phyloP scores from a whole-genome alignment of 2,888 invertebrate genomes.

The Scrobipalpa atriplicella region DNA sequence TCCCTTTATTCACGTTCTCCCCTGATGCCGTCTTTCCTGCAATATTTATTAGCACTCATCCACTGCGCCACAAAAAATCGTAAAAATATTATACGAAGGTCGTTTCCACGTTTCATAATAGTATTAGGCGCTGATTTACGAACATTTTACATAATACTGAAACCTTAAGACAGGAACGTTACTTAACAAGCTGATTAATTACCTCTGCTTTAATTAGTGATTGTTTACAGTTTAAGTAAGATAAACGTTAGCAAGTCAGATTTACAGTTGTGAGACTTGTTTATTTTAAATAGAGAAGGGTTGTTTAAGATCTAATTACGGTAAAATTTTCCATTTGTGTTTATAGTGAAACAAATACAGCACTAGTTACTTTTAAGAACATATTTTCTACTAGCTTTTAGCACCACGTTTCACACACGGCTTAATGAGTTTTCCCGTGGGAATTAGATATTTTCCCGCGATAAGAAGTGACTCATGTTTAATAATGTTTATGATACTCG shows the following conservation, averaged over 20 bases:
- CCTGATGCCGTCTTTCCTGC: slow-evolving; percentile 30
- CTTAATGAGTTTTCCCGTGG: too few species aligned
- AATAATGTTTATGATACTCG: too few species aligned
- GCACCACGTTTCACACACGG: too few species aligned
- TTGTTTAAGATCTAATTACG: too few species aligned
- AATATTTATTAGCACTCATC: slow-evolving; percentile 35
- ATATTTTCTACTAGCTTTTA: too few species aligned
- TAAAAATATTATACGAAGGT: slow-evolving; percentile 23
- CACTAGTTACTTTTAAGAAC: too few species aligned
- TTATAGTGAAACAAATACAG: too few species aligned
- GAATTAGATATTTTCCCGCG: too few species aligned
- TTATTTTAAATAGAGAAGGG: too few species aligned
- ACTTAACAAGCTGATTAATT: slow-evolving; percentile 40
- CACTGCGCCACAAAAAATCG: slow-evolving; percentile 16
- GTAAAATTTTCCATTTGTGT: too few species aligned
- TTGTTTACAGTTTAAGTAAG: slow-evolving; percentile 28
- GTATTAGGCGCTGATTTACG: slow-evolving; percentile 33
- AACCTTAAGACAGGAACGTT: slow-evolving; percentile 34
- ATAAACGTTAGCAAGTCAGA: slow-evolving; percentile 19
- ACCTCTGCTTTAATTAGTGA: slow-evolving; percentile 37
- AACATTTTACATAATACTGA: slow-evolving; percentile 30
- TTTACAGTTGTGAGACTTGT: neutral
- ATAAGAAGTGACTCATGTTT: too few species aligned
- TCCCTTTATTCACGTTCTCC: slow-evolving; percentile 16
- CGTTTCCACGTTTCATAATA: neutral